Percentiles rank a stretch among this genome's conserved stretches.
These are phyloP conservation scores for Lynx canadensis DNA, from an alignment of 2,113 vertebrate species.

Conservation along the genomic window DNA sequence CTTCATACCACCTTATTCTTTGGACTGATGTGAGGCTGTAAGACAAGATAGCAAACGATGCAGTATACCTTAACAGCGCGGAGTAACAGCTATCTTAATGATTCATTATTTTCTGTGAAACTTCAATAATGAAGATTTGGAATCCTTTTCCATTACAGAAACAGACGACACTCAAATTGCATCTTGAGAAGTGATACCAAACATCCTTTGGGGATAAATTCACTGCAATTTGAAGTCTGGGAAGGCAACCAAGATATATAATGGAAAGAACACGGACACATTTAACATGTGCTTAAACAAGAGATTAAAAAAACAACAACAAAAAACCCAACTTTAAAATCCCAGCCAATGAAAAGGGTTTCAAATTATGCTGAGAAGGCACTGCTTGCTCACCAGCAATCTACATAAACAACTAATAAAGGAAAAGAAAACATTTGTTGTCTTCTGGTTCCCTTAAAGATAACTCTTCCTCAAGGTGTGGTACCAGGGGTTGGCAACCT, in stretches of 20 bases:
- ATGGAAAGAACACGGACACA: constrained; percentile 69
- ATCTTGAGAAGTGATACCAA: constrained; percentile 72
- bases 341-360: constrained; percentile 4
- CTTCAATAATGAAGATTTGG: constrained; percentile 57
- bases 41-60: constrained; percentile 59
- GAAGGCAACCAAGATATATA: constrained; percentile 76
- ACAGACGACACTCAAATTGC: constrained; percentile 53
- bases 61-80: neutral
- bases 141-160: constrained; percentile 56
- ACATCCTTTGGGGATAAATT: constrained; percentile 73
- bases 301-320: neutral
- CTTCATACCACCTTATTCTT: neutral
- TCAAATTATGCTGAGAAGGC: constrained; percentile 1
- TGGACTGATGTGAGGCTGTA: constrained; percentile 15
- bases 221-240: constrained; percentile 74
- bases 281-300: constrained; percentile 65
- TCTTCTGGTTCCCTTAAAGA: neutral
- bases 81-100: neutral
- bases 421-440: neutral
- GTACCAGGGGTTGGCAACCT: neutral
- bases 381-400: neutral
- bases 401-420: neutral
- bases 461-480: neutral
- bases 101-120: constrained; percentile 26
- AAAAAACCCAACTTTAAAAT: neutral